These are phyloP conservation scores for Ranitomeya imitator DNA, from an alignment of 2,113 vertebrate species.

Conservation along the genomic window DNA sequence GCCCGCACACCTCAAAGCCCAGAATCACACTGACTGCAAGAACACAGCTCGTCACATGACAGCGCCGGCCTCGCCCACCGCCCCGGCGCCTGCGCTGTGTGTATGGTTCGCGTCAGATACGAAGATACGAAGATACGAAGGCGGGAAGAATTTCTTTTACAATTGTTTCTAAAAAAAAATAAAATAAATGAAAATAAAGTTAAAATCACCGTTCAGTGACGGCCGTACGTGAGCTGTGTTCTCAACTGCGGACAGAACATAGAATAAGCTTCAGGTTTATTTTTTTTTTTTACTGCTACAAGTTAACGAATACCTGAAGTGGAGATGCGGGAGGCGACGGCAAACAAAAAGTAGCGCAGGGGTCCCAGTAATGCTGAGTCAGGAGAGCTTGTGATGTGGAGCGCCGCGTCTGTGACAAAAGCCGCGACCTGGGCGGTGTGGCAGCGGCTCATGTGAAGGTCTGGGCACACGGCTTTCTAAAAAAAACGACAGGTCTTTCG, in stretches of 20 bases:
- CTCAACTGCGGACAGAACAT: neutral
- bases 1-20: neutral
- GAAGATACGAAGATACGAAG: neutral
- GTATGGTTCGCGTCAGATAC: neutral
- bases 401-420: neutral
- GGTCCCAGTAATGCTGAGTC: conserved; percentile 69
- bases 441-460: too few species aligned
- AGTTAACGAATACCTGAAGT: neutral
- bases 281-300: neutral
- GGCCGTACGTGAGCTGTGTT: neutral
- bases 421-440: neutral
- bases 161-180: too few species aligned
- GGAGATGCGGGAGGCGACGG: conserved; percentile 59
- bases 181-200: too few species aligned
- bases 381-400: conserved; percentile 43
- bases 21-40: conserved; percentile 6
- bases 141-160: neutral
- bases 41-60: conserved; percentile 39
- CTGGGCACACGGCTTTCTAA: too few species aligned
- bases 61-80: conserved; percentile 25
- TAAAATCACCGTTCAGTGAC: neutral
- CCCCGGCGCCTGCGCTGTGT: neutral
- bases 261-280: too few species aligned
- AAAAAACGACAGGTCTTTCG: too few species aligned
- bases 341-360: conserved; percentile 69